phyloP scores from a whole-genome alignment of 64 coral and sea anemone genomes.

The Montipora sp. region DNA sequence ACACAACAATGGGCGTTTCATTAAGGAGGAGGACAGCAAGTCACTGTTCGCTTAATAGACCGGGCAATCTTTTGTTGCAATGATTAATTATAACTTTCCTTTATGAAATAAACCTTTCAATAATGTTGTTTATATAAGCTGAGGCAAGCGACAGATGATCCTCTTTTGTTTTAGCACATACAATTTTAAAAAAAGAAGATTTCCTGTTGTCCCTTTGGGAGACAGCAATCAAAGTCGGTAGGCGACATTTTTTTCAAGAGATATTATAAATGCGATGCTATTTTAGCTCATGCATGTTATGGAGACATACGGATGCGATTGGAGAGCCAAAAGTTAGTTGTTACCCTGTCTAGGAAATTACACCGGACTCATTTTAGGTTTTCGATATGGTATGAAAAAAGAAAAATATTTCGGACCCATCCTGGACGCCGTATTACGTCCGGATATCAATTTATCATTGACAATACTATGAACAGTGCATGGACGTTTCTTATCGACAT shows the following conservation, averaged over 20 bases:
- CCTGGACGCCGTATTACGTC: neutral
- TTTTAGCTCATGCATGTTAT: neutral
- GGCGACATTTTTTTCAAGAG: neutral
- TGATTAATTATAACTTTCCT: neutral
- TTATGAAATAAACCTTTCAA: neutral
- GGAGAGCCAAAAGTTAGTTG: neutral
- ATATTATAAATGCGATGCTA: neutral
- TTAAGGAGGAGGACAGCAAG: neutral
- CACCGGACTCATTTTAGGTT: neutral
- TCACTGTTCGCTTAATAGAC: neutral
- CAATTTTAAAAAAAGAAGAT: too few relatives aligned
- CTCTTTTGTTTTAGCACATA: too few relatives aligned
- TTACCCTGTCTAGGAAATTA: neutral
- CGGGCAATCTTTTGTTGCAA: neutral
- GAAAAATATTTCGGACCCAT: neutral
- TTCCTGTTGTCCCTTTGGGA: too few relatives aligned
- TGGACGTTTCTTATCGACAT: neutral
- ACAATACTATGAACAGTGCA: neutral
- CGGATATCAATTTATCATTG: neutral
- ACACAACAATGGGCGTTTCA: neutral
- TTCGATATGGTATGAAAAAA: constrained; percentile 6
- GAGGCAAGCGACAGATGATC: too few relatives aligned
- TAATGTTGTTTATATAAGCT: neutral
- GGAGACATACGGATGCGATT: neutral
- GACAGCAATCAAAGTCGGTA: too few relatives aligned